Evolutionary conservation across 2,113 vertebrate genomes (phyloP), one percentile per base, ranked within the genome.

Genomic region (Barbus barbus): DNA sequence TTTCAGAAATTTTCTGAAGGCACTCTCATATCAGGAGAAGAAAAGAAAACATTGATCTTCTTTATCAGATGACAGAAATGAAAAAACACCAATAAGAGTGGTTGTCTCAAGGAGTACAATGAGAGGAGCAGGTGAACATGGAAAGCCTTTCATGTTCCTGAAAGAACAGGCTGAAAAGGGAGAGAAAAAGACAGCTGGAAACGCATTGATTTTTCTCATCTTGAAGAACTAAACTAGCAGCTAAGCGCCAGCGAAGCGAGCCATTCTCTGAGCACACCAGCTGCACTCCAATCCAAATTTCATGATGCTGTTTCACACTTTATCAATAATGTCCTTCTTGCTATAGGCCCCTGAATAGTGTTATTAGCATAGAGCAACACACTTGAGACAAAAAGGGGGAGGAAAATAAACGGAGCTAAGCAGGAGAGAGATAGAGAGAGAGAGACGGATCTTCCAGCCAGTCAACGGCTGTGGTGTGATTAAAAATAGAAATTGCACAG

Each of bases 41-140:
- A 38, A 87, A 86, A 90, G 48, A 78, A 73, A 81, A 72, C 16
- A 93, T 93, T 36, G 33, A 36, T 36, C 33, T 36, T 36, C 88
- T 92, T 94, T 93, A 90, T 92, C 92, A 31, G 88, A 89, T 91
- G 71, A 91, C 85, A 85, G 87, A 81, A 89, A 83, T 26, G 69
- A 89, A 20, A 26, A 48, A 74, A 74, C 85, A 90, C 84, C 90
- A 93, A 91, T 89, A 92, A 89, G 91, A 85, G 76, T 75, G 89
- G 83, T 78, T 89, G 88, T 88, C 56, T 73, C 80, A 58, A 90
- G 67, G 89, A 65, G 87, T 83, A 88, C 90, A 90, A 81, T 78
- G 79, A 86, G 85, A 87, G 86, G 78, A 85, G 51, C 77, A 80
- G 65, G 78, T 38, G 83, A 87, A 93, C 89, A 90, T 65, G 48